Percentiles rank a stretch among this genome's conserved stretches.
Conservation (phyloP, 2,113 vertebrate species). For the Siniperca chuatsi region DNA sequence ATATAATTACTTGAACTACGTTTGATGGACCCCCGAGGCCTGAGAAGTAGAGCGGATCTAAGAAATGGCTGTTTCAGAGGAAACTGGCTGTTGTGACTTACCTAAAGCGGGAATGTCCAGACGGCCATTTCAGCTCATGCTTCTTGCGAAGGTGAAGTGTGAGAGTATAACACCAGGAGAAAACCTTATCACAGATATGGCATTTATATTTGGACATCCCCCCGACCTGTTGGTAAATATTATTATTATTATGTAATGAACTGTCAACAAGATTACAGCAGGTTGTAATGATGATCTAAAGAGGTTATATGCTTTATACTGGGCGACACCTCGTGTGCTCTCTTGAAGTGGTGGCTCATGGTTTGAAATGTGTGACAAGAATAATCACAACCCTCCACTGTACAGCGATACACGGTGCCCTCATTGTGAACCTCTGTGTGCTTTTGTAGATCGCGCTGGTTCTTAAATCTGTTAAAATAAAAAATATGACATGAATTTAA, state of each 20-base stretch:
- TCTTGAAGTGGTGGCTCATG: constrained; percentile 82
- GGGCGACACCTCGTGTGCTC: constrained; percentile 69
- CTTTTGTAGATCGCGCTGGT: constrained; percentile 83
- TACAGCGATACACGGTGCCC: constrained; percentile 85
- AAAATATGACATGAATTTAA: neutral
- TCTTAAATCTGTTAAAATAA: constrained; percentile 82
- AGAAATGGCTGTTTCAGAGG: neutral
- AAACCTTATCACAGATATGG: constrained; percentile 85
- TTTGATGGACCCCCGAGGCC: neutral
- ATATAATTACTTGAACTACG: neutral
- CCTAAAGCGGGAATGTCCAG: constrained; percentile 87
- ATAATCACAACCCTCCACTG: constrained; percentile 83
- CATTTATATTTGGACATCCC: constrained; percentile 85
- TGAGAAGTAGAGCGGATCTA: neutral
- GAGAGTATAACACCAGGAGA: constrained; percentile 87
- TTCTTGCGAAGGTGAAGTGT: constrained; percentile 84
- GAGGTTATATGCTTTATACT: neutral
- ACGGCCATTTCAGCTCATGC: constrained; percentile 86
- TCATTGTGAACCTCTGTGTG: constrained; percentile 85
- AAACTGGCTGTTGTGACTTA: constrained; percentile 27
- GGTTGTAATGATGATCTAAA: neutral
- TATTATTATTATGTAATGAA: neutral
- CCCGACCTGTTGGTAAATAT: constrained; percentile 74
- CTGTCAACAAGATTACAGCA: neutral
- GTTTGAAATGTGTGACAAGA: constrained; percentile 76